A percentile compares a stretch with the other conserved stretches of the same genome.
These are phyloP conservation scores for Ephialtes manifestator DNA, from an alignment of 2,888 invertebrate species.

Conservation along the genomic window DNA sequence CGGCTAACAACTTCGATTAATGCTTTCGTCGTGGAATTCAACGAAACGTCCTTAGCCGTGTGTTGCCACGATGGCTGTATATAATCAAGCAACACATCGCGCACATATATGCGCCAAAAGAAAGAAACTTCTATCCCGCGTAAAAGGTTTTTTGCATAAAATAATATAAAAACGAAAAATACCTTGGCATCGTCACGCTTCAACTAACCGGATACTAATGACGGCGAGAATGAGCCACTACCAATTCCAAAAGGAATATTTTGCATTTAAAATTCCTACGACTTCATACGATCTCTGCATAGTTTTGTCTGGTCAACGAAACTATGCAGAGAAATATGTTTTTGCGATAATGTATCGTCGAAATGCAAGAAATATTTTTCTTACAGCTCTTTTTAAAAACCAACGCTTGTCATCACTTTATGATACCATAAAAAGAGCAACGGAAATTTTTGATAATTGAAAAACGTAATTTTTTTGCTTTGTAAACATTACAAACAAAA, in stretches of 20 bases:
- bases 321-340: constrained; percentile 45
- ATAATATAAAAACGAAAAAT: constrained; percentile 63
- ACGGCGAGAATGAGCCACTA: constrained; percentile 31
- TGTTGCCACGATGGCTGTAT: constrained; percentile 33
- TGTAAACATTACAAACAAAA: neutral
- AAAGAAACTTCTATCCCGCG: constrained; percentile 45
- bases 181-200: constrained; percentile 55
- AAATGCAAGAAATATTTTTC: neutral
- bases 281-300: constrained; percentile 28
- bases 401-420: neutral
- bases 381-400: neutral
- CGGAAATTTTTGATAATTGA: neutral
- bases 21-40: constrained; percentile 67
- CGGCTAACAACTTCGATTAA: constrained; percentile 68
- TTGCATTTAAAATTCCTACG: constrained; percentile 59
- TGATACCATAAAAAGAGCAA: neutral
- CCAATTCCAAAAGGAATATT: constrained; percentile 44
- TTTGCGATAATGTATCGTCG: constrained; percentile 21
- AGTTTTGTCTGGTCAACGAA: constrained; percentile 21
- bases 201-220: constrained; percentile 57
- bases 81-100: constrained; percentile 25
- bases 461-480: neutral
- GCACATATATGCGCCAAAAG: constrained; percentile 13
- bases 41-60: constrained; percentile 53
- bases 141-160: constrained; percentile 46